phyloP scores from a whole-genome alignment of 2,797 vertebrate genomes.

The Thripadectes ignobilis region DNA sequence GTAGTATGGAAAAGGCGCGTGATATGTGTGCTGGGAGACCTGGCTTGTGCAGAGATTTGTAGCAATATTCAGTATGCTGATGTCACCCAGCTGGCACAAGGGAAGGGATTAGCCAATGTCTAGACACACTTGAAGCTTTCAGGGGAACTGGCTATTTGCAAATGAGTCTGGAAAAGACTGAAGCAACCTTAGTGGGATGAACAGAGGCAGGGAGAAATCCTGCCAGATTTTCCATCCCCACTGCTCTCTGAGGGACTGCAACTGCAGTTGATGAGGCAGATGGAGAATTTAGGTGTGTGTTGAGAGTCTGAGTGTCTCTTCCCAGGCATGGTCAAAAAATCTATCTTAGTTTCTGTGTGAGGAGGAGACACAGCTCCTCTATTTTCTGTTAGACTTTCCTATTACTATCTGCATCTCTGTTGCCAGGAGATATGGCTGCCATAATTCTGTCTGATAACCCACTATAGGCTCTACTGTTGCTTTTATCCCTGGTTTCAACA shows the following conservation, averaged over 20 bases:
- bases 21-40: background rate
- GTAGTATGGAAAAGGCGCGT: background rate
- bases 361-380: background rate
- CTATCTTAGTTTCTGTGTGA: background rate
- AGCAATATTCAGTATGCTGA: constrained; percentile 1
- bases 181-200: background rate
- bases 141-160: constrained; percentile 5
- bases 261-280: background rate
- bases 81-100: constrained; percentile 32
- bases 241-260: fast-evolving
- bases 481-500: constrained; percentile 6
- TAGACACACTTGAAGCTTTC: constrained; percentile 12
- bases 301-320: background rate
- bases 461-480: background rate
- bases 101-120: constrained; percentile 36
- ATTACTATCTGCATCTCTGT: background rate
- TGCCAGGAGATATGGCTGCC: background rate
- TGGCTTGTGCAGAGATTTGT: background rate
- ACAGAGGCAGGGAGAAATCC: background rate
- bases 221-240: background rate
- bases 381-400: background rate
- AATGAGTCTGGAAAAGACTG: background rate
- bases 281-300: background rate
- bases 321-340: background rate
- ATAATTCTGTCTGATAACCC: background rate